phyloP scores from a whole-genome alignment of 2,113 vertebrate species.

The Salvator merianae region DNA sequence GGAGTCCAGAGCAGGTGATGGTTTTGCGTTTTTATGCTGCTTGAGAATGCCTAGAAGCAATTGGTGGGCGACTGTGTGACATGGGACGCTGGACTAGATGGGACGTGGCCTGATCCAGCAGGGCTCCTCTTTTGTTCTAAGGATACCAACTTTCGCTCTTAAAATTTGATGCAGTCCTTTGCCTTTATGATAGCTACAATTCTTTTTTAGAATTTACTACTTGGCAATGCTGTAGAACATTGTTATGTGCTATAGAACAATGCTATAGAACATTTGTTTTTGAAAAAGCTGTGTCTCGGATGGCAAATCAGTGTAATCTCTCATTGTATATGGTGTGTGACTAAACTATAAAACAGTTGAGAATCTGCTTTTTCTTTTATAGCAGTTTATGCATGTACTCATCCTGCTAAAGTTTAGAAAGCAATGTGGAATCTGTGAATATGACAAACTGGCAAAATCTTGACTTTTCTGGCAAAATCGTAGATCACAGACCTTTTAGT shows the following conservation, averaged over 20 bases:
- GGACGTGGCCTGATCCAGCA: too few species aligned
- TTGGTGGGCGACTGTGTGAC: too few species aligned
- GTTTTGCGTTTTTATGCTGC: too few species aligned
- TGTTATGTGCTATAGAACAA: too few species aligned
- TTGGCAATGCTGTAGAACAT: slow-evolving; percentile 32
- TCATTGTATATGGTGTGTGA: slow-evolving; percentile 37
- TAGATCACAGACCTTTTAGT: not conserved
- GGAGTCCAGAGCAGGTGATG: too few species aligned
- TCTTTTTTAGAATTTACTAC: slow-evolving; percentile 3
- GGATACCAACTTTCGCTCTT: slow-evolving; percentile 11
- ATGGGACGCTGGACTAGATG: too few species aligned
- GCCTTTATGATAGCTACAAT: slow-evolving; percentile 38
- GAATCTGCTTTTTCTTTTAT: not conserved
- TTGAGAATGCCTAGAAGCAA: too few species aligned
- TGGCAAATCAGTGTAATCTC: slow-evolving; percentile 63
- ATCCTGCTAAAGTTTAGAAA: not conserved
- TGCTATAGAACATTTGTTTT: slow-evolving; percentile 47
- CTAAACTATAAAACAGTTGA: not conserved
- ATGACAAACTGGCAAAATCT: not conserved
- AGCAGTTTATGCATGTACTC: not conserved
- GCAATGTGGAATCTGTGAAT: not conserved
- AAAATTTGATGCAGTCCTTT: slow-evolving; percentile 30
- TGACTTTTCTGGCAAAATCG: not conserved
- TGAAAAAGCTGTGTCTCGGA: slow-evolving; percentile 54
- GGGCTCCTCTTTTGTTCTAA: too few species aligned